Evolutionary conservation across 2,888 invertebrate genomes (phyloP), one percentile per base, ranked within the genome.

Genomic region (Anthrax anthrax): DNA sequence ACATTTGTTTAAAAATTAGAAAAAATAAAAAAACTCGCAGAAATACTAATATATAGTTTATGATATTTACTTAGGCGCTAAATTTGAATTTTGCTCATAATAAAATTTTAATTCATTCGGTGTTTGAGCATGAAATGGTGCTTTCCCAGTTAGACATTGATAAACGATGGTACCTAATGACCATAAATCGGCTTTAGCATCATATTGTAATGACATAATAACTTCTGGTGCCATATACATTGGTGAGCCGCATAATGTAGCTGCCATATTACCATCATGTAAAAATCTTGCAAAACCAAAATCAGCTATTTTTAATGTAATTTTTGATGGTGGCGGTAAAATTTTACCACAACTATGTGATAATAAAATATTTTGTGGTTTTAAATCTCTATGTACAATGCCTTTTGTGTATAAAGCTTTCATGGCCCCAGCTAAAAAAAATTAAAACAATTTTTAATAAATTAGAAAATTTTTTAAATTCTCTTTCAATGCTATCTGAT

Each of bases 191-290:
- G 98, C 98, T 74, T 98, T 98, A 46, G 95, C 96, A 70, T 95
- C 95, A 65, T 98, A 98, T 63, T 96, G 91, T 52, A 92, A 72
- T 3, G 96, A 96, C 96, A 98, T 97, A 59, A 98, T 98, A 46
- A 98, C 96, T 75, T 97, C 96, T 1, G 96, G 96, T 34, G 96
- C 96, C 97, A 98, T 98, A 65, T 98, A 98, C 98, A 98, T 98
- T 14, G 98, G 98, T 42, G 97, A 98, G 41, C 98, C 98, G 70
- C 98, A 98, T 38, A 99, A 74, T 32, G 98, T 98, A 51, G 95
- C 97, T 46, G 98, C 98, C 98, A 98, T 99, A 46, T 94, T 95
- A 52, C 98, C 98, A 65, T 97, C 97, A 70, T 91, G 88, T 41
- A 99, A 76, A 70, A 98, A 97, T 64, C 98, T 77, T 45, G 98